A percentile compares a stretch with the other conserved stretches of the same genome.
Conservation (phyloP, 2,888 invertebrate species). For the Acrobasis consociella region DNA sequence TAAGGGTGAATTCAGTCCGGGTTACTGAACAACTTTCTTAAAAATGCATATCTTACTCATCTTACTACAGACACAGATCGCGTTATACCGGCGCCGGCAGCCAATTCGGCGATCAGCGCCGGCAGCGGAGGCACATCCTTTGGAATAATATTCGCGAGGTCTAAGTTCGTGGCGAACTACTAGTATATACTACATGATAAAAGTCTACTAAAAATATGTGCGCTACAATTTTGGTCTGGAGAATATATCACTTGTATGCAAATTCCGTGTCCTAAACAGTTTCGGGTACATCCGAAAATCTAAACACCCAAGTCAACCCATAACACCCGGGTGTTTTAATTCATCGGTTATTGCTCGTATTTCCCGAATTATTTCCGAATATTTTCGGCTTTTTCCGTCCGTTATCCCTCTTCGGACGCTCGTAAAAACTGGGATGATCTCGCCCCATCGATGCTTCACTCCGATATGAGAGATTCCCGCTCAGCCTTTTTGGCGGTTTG, state of each 20-base stretch:
- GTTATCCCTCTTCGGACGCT: slow-evolving; percentile 54
- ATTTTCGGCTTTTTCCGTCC: slow-evolving; percentile 65
- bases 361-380: slow-evolving; percentile 66
- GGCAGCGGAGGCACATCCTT: too few species aligned
- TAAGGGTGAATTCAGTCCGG: too few species aligned
- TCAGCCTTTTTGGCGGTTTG: slow-evolving; percentile 39
- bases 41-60: too few species aligned
- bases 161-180: too few species aligned
- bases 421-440: slow-evolving; percentile 76
- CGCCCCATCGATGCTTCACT: slow-evolving; percentile 64
- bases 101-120: too few species aligned
- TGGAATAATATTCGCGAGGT: too few species aligned
- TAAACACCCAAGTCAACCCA: slow-evolving; percentile 19
- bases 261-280: neutral
- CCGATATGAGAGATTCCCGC: slow-evolving; percentile 70
- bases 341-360: slow-evolving; percentile 69
- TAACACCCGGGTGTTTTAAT: slow-evolving; percentile 47
- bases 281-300: slow-evolving; percentile 1
- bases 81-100: too few species aligned
- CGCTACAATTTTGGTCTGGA: neutral
- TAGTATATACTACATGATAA: too few species aligned
- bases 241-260: slow-evolving; percentile 1
- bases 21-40: too few species aligned
- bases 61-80: too few species aligned
- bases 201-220: too few species aligned